Base-by-base conservation (phyloP, 2,888 invertebrate genomes). In the Chromoteleia sp. region DNA sequence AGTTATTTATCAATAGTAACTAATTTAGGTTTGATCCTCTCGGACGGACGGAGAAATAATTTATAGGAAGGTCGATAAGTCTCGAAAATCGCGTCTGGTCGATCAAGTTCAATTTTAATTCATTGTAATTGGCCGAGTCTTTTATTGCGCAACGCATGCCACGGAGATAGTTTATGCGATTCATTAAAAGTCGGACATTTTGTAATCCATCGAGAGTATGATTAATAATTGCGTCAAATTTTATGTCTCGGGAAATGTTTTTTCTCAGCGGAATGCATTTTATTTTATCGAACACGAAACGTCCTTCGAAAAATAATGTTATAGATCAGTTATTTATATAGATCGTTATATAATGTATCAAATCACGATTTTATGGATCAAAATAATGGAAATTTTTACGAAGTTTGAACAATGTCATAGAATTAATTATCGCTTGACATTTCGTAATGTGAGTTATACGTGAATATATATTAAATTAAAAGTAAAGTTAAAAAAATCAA, bases 171-270 rank as follows among this genome's bases (percentile, higher is more conserved):
- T 41, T 39, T 21, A 3, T 33, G 19, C 61, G 17, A 33, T 33
- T 48, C 19, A 33, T 48, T 59, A 43, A 43, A 59, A 41, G 10
- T 30, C 54, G n/a, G 8, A 14, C 19, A 58, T 50, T 50, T 70
- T 48, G 36, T 50, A 59, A 36, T 25, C n/a, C 8, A 5, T 45
- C 45, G 33, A 56, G 14, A 17, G 15, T 67, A 14, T 48, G 58
- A 59, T 67, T 59, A 59, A 76, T 76, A 76, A 68, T 76, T 68
- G 54, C 59, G 36, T 76, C 61, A 43, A 76, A 25, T 59, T 50
- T 61, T 43, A 68, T 21, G 48, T 59, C 75, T 41, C 12, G 15
- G 14, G 43, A 45, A 21, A 56, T 67, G 39, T 50, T 67, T 75
- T 59, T 58, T 59, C 54, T 50, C 4, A 10, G 8, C 14, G 1